phyloP scores from a whole-genome alignment of 2,797 vertebrate species.

The Phrynocephalus guinanensis region DNA sequence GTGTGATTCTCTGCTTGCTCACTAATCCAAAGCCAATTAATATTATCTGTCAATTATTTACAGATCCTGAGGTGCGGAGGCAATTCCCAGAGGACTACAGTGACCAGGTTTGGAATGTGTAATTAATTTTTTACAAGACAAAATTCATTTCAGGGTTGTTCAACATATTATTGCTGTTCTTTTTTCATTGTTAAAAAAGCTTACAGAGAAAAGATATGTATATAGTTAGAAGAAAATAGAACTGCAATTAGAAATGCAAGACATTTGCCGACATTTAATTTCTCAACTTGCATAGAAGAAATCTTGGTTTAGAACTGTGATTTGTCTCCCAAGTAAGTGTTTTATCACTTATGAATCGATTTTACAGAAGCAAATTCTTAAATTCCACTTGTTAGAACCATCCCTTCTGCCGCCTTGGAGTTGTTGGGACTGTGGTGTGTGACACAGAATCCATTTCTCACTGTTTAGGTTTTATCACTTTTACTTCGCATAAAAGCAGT shows the following conservation, averaged over 20 bases:
- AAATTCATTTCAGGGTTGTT: conserved; percentile 85
- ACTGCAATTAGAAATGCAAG: conserved; percentile 76
- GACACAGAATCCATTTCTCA: conserved; percentile 70
- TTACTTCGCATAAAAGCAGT: conserved; percentile 60
- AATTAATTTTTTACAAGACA: conserved; percentile 95
- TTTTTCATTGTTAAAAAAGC: conserved; percentile 67
- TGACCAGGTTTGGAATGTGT: conserved; percentile 99
- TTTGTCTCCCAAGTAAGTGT: conserved; percentile 60
- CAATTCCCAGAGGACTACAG: conserved; percentile 95
- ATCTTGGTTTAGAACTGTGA: conserved; percentile 54
- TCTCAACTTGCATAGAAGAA: conserved; percentile 54
- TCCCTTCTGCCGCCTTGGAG: conserved; percentile 70
- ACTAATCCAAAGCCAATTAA: conserved; percentile 99
- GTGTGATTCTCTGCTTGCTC: conserved; percentile 99
- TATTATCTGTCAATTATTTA: conserved; percentile 99
- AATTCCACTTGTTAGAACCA: conserved; percentile 61
- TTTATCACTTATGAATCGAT: conserved; percentile 43
- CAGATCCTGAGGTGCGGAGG: conserved; percentile 99
- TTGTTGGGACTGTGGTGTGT: conserved; percentile 58
- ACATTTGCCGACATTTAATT: conserved; percentile 14
- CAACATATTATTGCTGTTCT: conserved; percentile 84
- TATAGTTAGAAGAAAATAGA: conserved; percentile 78
- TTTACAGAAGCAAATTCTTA: conserved; percentile 60
- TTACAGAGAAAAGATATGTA: conserved; percentile 70
- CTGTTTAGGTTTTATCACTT: conserved; percentile 66